phyloP scores from a whole-genome alignment of 2,113 vertebrate genomes.

The Laticauda colubrina region DNA sequence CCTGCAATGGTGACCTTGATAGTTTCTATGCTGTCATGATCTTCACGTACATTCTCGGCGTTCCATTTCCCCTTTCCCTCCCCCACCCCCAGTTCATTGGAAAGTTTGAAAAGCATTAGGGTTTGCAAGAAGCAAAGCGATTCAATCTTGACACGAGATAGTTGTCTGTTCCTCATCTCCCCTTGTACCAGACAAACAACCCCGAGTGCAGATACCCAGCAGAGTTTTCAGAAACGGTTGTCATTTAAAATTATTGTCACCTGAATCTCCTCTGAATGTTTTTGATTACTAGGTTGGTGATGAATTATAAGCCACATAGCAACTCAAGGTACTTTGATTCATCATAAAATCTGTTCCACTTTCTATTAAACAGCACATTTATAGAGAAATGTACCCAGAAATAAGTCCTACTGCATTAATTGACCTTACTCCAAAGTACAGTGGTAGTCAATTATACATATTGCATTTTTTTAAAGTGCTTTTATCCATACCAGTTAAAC shows the following conservation, averaged over 20 bases:
- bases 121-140: too few species aligned
- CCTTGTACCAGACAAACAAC: neutral
- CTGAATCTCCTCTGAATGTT: fast-evolving
- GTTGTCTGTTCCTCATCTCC: neutral
- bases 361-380: neutral
- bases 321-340: neutral
- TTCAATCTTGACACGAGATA: neutral
- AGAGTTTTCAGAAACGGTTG: fast-evolving
- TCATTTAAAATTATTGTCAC: neutral
- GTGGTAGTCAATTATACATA: neutral
- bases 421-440: neutral
- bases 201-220: neutral
- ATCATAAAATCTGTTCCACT: neutral
- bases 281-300: neutral
- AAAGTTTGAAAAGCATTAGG: too few species aligned
- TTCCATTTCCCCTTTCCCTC: too few species aligned
- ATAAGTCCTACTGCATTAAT: neutral
- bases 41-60: too few species aligned
- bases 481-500: neutral
- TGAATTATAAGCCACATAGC: neutral
- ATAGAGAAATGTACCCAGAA: neutral
- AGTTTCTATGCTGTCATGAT: too few species aligned
- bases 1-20: too few species aligned
- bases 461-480: neutral
- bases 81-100: too few species aligned